A percentile compares a stretch with the other conserved stretches of the same genome.
These are phyloP conservation scores for Datnioides undecimradiatus DNA, from an alignment of 2,113 vertebrate species.

Conservation along the genomic window DNA sequence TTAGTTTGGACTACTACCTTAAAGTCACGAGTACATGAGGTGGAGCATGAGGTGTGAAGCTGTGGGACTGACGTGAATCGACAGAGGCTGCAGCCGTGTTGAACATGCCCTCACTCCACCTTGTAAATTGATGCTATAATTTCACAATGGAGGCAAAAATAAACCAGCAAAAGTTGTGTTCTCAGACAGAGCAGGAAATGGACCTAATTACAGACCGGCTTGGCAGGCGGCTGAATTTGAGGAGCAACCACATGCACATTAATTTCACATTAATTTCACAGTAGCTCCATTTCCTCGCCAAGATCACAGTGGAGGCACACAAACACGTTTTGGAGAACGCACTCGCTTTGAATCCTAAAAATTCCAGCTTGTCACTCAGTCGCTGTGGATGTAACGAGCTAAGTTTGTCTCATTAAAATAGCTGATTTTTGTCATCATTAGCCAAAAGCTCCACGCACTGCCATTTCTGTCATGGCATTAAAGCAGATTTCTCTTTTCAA, in stretches of 20 bases:
- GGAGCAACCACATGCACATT: constrained; percentile 64
- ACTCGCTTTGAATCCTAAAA: constrained; percentile 8
- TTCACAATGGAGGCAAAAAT: constrained; percentile 39
- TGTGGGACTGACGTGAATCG: not conserved
- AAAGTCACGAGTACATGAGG: not conserved
- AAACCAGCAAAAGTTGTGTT: constrained; percentile 32
- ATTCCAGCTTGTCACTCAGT: constrained; percentile 33
- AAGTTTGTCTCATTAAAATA: constrained; percentile 54
- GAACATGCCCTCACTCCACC: not conserved
- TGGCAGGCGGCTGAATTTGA: constrained; percentile 58
- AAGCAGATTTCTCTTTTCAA: constrained; percentile 10
- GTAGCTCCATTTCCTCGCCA: constrained; percentile 44
- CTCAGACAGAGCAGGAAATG: constrained; percentile 57
- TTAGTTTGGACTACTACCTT: not conserved
- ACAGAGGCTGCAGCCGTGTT: not conserved
- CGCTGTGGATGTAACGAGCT: constrained; percentile 13
- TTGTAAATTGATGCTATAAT: constrained; percentile 30
- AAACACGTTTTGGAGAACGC: constrained; percentile 31
- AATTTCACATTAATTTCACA: constrained; percentile 69
- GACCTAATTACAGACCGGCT: constrained; percentile 55
- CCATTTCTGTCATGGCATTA: constrained; percentile 21
- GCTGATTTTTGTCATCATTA: constrained; percentile 47
- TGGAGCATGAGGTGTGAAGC: not conserved
- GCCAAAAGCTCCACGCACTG: constrained; percentile 21
- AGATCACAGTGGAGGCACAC: constrained; percentile 34